phyloP scores from a whole-genome alignment of 2,888 invertebrate species.

The Nemotelus nigrinus region DNA sequence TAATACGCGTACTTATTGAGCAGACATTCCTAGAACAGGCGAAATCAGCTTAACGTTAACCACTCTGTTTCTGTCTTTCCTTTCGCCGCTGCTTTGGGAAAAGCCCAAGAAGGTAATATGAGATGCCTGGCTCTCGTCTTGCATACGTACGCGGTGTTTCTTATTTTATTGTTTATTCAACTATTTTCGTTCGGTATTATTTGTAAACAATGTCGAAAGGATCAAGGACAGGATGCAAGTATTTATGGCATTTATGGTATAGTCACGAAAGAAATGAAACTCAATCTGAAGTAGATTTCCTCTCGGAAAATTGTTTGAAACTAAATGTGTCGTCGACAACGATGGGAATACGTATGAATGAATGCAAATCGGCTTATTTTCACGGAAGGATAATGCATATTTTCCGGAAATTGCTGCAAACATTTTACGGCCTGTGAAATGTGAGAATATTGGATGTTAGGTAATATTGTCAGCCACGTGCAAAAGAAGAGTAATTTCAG shows the following conservation, averaged over 20 bases:
- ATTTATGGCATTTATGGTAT: neutral
- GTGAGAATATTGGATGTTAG: too few species aligned
- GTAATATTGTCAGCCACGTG: too few species aligned
- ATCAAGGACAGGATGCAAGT: slow-evolving; percentile 4
- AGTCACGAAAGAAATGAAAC: too few species aligned
- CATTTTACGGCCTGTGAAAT: too few species aligned
- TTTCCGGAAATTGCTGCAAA: too few species aligned
- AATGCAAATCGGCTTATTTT: slow-evolving; percentile 16
- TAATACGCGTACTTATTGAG: neutral
- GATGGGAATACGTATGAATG: neutral
- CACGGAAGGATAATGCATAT: neutral
- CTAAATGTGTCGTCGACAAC: neutral
- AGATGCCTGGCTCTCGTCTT: neutral
- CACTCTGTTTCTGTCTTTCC: neutral
- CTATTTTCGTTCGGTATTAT: slow-evolving; percentile 6
- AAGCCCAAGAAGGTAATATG: slow-evolving; percentile 18
- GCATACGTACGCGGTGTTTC: neutral
- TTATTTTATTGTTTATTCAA: neutral
- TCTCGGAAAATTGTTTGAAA: neutral
- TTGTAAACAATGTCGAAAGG: neutral
- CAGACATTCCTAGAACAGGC: neutral
- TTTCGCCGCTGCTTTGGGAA: neutral
- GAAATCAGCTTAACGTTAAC: neutral
- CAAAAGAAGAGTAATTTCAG: too few species aligned
- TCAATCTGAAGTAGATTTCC: neutral